Conservation (phyloP, 2,888 invertebrate species). For the Lagria hirta region DNA sequence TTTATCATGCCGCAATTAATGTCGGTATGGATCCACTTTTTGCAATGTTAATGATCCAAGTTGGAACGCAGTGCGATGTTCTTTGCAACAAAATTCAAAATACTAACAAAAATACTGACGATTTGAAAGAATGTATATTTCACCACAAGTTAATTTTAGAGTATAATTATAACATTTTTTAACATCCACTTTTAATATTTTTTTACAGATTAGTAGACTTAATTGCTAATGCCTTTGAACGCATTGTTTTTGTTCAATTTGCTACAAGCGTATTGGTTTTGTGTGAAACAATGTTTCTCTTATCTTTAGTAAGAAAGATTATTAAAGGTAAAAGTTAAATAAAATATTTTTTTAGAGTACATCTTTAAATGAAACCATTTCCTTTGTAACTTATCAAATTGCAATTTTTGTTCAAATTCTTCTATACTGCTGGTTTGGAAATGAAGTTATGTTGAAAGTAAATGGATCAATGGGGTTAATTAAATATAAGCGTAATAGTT, state of each 20-base stretch:
- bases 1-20: slow-evolving; percentile 7
- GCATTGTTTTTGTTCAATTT: slow-evolving; percentile 12
- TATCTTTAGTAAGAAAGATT: slow-evolving; percentile 8
- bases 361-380: slow-evolving; percentile 5
- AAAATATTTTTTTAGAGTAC: slow-evolving; percentile 2
- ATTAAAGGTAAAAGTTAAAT: neutral
- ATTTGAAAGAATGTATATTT: slow-evolving; percentile 6
- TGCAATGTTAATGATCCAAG: slow-evolving; percentile 11
- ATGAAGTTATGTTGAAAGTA: slow-evolving; percentile 25
- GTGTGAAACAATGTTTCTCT: slow-evolving; percentile 18
- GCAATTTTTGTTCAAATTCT: slow-evolving; percentile 17
- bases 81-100: slow-evolving; percentile 3
- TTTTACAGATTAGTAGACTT: too few species aligned
- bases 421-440: slow-evolving; percentile 23
- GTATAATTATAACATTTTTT: too few species aligned
- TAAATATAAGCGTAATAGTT: slow-evolving; percentile 1
- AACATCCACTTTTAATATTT: too few species aligned
- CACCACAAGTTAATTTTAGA: slow-evolving; percentile 13
- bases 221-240: slow-evolving; percentile 5
- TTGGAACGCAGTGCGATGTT: slow-evolving; percentile 10
- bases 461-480: neutral
- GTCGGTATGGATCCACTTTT: slow-evolving; percentile 14
- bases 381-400: slow-evolving; percentile 4
- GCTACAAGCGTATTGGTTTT: slow-evolving; percentile 8
- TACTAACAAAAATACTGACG: slow-evolving; percentile 5